Percentiles rank a stretch among this genome's conserved stretches.
Conservation (phyloP, 2,113 vertebrate species). For the Pseudopipra pipra region DNA sequence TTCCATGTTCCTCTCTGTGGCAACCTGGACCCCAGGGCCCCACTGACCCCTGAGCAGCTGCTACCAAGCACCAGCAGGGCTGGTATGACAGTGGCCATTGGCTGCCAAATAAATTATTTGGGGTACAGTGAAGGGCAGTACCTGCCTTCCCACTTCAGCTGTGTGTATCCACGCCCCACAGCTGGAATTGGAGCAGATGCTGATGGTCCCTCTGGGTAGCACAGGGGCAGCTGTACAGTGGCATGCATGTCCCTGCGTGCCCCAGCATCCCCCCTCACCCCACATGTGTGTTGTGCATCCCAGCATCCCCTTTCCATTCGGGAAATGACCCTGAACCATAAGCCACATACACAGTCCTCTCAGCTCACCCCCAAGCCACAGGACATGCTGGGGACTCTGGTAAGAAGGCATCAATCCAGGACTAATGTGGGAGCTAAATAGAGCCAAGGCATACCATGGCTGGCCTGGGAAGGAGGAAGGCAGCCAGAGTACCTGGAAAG, state of each 20-base stretch:
- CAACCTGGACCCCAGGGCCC: neutral
- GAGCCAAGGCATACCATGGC: neutral
- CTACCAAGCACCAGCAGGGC: neutral
- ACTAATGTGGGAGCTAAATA: neutral
- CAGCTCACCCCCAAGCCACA: neutral
- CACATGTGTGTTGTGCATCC: accelerated
- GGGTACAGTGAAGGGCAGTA: accelerated
- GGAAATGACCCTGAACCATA: neutral
- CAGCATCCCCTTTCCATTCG: neutral
- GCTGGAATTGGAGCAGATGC: neutral
- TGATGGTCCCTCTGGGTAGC: neutral
- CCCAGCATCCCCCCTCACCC: neutral
- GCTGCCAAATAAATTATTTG: neutral
- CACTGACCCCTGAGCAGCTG: neutral
- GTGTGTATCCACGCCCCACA: accelerated
- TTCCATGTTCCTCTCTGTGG: neutral
- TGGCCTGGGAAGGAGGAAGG: neutral
- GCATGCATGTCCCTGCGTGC: accelerated
- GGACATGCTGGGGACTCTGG: neutral
- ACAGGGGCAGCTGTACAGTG: neutral
- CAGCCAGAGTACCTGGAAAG: slow-evolving; percentile 38
- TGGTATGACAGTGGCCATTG: neutral
- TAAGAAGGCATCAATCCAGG: neutral
- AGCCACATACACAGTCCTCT: neutral
- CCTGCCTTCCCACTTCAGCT: neutral